Percentiles rank a stretch among this genome's conserved stretches.
These are phyloP conservation scores for Bicyclus anynana DNA, from an alignment of 1,140 invertebrate species.

Conservation along the genomic window DNA sequence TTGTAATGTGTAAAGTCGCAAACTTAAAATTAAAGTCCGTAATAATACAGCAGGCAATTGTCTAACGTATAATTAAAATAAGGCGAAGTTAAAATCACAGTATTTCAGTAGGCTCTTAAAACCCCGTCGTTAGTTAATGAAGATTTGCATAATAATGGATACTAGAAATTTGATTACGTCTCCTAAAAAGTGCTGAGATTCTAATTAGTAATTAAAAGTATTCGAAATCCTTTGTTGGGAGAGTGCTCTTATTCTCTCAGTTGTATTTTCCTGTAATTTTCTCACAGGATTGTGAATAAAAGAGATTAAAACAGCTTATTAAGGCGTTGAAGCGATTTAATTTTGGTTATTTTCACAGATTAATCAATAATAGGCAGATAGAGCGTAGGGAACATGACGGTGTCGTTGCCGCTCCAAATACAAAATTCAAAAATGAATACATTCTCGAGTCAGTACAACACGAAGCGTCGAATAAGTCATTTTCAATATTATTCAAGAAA, in stretches of 20 bases:
- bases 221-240: constrained; percentile 45
- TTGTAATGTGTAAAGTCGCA: too few relatives aligned
- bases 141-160: constrained; percentile 60
- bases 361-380: too few relatives aligned
- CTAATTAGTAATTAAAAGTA: constrained; percentile 58
- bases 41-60: too few relatives aligned
- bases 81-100: constrained; percentile 10
- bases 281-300: constrained; percentile 22
- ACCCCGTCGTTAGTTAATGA: constrained; percentile 34
- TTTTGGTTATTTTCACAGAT: too few relatives aligned
- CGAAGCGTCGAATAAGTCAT: too few relatives aligned
- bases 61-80: constrained; percentile 5
- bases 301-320: background rate
- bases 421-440: too few relatives aligned
- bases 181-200: constrained; percentile 47
- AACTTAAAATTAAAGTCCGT: too few relatives aligned
- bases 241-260: constrained; percentile 20
- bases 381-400: too few relatives aligned
- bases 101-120: constrained; percentile 17
- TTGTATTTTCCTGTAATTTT: constrained; percentile 9
- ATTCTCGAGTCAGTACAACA: too few relatives aligned
- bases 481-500: too few relatives aligned
- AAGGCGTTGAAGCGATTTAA: too few relatives aligned
- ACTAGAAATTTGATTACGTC: constrained; percentile 42
- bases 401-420: too few relatives aligned